Evolutionary conservation across 2,888 invertebrate genomes (phyloP).

Genomic region (Nymphalis c-album): DNA sequence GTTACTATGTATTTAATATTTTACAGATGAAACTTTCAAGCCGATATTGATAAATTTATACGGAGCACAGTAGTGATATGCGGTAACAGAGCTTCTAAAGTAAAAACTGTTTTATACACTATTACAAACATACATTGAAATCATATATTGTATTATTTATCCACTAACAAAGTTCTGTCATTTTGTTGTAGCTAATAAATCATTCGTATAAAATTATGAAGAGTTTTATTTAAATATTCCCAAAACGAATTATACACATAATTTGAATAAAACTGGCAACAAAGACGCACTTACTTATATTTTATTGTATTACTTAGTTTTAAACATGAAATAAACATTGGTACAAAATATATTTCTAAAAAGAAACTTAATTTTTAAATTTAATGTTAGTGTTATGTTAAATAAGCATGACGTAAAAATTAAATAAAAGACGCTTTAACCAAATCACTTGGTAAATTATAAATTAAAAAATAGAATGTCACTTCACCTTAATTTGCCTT

Average conservation of each 20-base stretch:
- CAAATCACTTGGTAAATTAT: too few relatives aligned
- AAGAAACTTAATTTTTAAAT: too few relatives aligned
- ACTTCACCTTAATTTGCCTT: too few relatives aligned
- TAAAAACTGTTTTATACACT: constrained; percentile 77
- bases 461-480: too few relatives aligned
- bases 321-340: too few relatives aligned
- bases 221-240: constrained; percentile 31
- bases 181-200: constrained; percentile 79
- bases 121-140: constrained; percentile 46
- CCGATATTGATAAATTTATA: constrained; percentile 68
- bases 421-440: too few relatives aligned
- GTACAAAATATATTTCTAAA: too few relatives aligned
- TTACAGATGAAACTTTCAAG: constrained; percentile 51
- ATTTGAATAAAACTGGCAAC: not conserved
- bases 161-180: constrained; percentile 55
- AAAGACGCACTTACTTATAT: too few relatives aligned
- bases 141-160: constrained; percentile 60
- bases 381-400: too few relatives aligned
- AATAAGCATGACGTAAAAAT: too few relatives aligned
- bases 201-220: constrained; percentile 60
- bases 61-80: constrained; percentile 78
- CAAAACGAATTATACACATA: not conserved
- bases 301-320: too few relatives aligned
- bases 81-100: constrained; percentile 77
- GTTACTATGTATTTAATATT: too few relatives aligned